These are phyloP conservation scores for Euzophera pinguis DNA, from an alignment of 2,888 invertebrate genomes.

Conservation along the genomic window DNA sequence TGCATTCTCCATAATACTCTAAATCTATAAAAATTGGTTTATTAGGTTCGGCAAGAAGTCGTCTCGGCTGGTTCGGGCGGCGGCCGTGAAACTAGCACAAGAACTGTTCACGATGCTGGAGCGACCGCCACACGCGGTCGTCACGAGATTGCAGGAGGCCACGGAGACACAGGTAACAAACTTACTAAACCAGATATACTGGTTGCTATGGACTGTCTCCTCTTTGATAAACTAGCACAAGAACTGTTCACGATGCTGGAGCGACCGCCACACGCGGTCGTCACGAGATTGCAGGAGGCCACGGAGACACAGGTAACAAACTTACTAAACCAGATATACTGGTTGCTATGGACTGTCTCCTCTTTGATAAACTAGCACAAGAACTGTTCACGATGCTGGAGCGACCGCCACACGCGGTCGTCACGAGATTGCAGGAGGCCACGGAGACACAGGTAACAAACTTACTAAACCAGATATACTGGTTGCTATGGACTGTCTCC, in stretches of 20 bases:
- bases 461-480: too few relatives aligned
- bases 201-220: too few relatives aligned
- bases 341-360: slow-evolving; percentile 57
- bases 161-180: slow-evolving; percentile 87
- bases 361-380: too few relatives aligned
- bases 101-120: slow-evolving; percentile 97
- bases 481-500: too few relatives aligned
- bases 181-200: neutral
- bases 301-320: slow-evolving; percentile 94
- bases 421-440: too few relatives aligned
- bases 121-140: slow-evolving; percentile 91
- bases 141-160: slow-evolving; percentile 94
- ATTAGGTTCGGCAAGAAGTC: slow-evolving; percentile 99
- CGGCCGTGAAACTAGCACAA: slow-evolving; percentile 97
- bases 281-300: slow-evolving; percentile 94
- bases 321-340: too few relatives aligned
- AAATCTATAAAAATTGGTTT: too few relatives aligned
- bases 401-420: too few relatives aligned
- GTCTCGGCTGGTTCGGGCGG: slow-evolving; percentile 95
- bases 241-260: slow-evolving; percentile 97
- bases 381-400: too few relatives aligned
- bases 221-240: slow-evolving; percentile 96
- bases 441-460: too few relatives aligned
- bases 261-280: slow-evolving; percentile 91
- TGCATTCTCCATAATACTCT: too few relatives aligned